Percentiles rank a stretch among this genome's conserved stretches.
Evolutionary conservation across 2,888 invertebrate genomes (phyloP).

Genomic region (Leptinotarsa tumamoca): DNA sequence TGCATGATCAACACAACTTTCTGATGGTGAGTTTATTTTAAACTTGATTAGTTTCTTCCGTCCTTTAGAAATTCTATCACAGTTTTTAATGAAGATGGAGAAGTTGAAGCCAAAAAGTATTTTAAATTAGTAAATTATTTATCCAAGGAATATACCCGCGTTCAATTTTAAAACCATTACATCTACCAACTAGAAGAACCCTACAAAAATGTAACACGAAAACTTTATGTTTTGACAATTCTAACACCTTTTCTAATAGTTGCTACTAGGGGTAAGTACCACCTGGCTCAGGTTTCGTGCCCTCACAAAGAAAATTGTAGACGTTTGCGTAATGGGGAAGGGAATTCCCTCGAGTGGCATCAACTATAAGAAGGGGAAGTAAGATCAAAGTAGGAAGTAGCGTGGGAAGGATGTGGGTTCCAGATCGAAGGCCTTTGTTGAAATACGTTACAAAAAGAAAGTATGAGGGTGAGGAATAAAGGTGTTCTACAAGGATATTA

Average conservation of each 20-base stretch:
- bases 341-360: not conserved
- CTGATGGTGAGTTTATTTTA: too few species aligned
- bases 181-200: too few species aligned
- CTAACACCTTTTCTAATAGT: not conserved
- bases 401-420: constrained; percentile 11
- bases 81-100: too few species aligned
- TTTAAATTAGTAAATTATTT: too few species aligned
- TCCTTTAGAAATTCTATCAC: too few species aligned
- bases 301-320: not conserved
- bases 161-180: too few species aligned
- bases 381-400: not conserved
- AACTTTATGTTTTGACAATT: not conserved
- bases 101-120: too few species aligned
- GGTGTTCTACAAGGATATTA: not conserved
- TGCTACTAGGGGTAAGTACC: not conserved
- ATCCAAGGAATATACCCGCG: too few species aligned
- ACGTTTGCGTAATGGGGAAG: not conserved
- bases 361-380: not conserved
- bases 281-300: not conserved
- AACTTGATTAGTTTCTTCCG: too few species aligned
- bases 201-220: not conserved
- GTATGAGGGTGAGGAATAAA: not conserved
- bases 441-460: not conserved
- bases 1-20: too few species aligned
- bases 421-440: not conserved